Evolutionary conservation across 2,797 vertebrate species (phyloP), one percentile per base, ranked within the genome.

Genomic region (Pangasius sanitwongsei): DNA sequence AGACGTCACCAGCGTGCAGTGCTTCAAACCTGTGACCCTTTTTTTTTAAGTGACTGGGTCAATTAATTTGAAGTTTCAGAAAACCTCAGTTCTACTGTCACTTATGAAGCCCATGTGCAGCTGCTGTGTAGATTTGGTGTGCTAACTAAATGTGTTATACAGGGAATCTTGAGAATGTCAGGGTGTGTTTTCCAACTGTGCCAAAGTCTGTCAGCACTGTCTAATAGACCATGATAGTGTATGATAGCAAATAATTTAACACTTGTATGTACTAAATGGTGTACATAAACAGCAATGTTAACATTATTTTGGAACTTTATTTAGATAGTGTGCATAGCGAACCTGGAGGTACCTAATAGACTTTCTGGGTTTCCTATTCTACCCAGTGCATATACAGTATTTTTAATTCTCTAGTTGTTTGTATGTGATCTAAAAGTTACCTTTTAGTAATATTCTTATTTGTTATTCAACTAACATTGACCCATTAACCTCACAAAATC

Each of bases 131-230:
- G 23, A 82, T 82, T 82, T 82, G 34, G 15, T 83, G 15, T 83
- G 5, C 31, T 25, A 69, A 57, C 9, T 55, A 72, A 57, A 55
- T 44, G 63, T 57, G 63, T 57, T 72, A 48, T 41, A 72, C 8
- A 65, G 55, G 44, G 23, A 65, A 83, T 78, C 41, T 84, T 65
- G 41, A 63, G 53, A 87, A 69, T 59, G 25, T 67, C 78, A 82
- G 48, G 67, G 78, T 48, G 53, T 83, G 77, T 83, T 70, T 61
- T 25, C 86, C 77, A 70, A 41, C 23, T 83, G 78, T 44, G 25
- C 61, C 75, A 81, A 81, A 81, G 23, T 44, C n/a, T 48, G 25
- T 55, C 28, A 78, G 12, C 34, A 80, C 28, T 48, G 41, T 74
- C 6, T 53, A 44, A n/a, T 44, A 37, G 37, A 7, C 31, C 34